These are phyloP conservation scores for Lithobates sylvaticus DNA, from an alignment of 2,797 vertebrate genomes.

Conservation along the genomic window DNA sequence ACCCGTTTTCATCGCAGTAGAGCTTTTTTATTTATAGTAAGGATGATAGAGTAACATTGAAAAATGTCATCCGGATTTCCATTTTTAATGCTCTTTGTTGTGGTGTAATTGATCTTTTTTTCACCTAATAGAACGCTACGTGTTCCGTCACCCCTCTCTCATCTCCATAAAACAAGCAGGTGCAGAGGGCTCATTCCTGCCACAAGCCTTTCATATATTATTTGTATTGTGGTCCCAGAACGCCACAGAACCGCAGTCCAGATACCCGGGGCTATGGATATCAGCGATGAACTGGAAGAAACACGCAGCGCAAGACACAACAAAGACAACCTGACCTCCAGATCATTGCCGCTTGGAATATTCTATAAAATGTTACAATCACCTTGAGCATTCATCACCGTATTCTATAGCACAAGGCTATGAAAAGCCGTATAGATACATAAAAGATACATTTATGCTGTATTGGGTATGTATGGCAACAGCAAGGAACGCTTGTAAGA, in stretches of 20 bases:
- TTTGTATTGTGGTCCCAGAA: not conserved
- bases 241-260: not conserved
- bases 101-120: not conserved
- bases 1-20: too few species aligned
- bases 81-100: not conserved
- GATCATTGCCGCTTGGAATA: too few species aligned
- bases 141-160: not conserved
- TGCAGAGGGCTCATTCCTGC: not conserved
- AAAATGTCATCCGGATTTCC: not conserved
- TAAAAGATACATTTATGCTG: not conserved
- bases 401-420: not conserved
- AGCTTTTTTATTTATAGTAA: too few species aligned
- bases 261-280: not conserved
- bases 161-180: conserved; percentile 62
- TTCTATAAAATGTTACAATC: not conserved
- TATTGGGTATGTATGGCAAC: not conserved
- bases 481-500: not conserved
- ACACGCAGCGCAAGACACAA: not conserved
- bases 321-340: not conserved
- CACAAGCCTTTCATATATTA: not conserved
- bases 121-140: not conserved
- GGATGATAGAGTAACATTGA: not conserved
- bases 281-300: not conserved
- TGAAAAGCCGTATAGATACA: not conserved
- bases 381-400: not conserved